Base-by-base conservation (phyloP, 2,113 vertebrate genomes). In the Semicossyphus pulcher region DNA sequence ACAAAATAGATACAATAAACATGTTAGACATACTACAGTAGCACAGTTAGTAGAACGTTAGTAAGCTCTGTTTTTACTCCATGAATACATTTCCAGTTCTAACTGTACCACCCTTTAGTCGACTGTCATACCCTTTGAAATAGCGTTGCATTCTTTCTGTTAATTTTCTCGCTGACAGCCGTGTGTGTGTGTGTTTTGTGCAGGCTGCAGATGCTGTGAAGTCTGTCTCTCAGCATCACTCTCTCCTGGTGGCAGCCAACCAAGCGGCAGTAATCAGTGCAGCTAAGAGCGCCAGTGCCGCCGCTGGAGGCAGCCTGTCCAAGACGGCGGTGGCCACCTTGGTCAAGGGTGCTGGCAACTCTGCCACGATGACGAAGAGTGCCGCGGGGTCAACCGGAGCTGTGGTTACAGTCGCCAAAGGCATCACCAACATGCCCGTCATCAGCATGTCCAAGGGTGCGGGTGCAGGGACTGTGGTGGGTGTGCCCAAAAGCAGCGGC, bases 221-320 rank as follows among this genome's bases (percentile, higher is more conserved):
- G 76, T 76, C 89, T 21, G 60, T 85, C 10, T 58, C 90, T 45
- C 93, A 90, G 76, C 91, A 92, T 39, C 89, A 90, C 60, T 85
- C 92, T 3, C 84, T 94, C 32, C 84, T 94, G 62, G 84, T 94
- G 80, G 91, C 93, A 58, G 90, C 93, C 81, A 94, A 91, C 82
- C 93, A 94, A 77, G 92, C 93, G 15, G 92, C 92, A 2, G 93
- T 94, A 28, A 94, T 94, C 86, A 93, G 67, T 26, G 92, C 92
- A 0, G 91, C 93, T 0, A 94, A 94, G 56, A 93, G 58, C 15
- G 84, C 92, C 84, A 92, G 92, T 11, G 51, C 89, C 1, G 73
- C 89, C 12, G 67, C 81, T 0, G 66, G 81, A 6, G 72, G 77
- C 47, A 66, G 71, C 82, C 11, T 92, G 66, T 88, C 92, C 0